Base-by-base conservation (phyloP, 2,888 invertebrate genomes). In the Melieria crassipennis region DNA sequence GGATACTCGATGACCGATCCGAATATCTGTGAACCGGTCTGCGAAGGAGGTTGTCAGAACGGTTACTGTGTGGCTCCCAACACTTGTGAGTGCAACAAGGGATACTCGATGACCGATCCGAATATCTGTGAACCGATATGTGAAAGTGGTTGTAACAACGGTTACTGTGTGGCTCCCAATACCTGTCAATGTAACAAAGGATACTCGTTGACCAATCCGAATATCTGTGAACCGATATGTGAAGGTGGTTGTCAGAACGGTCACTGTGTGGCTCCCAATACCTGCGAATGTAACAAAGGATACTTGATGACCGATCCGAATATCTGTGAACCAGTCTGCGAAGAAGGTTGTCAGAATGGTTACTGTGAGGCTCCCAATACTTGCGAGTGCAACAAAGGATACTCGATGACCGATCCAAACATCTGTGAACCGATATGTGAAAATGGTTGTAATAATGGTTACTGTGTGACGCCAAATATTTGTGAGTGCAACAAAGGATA, bases 1-100 rank as follows among this genome's bases (percentile, higher is more conserved):
- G 78, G 78, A 1, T 70, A 5, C 42, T 87, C 69, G 45, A 50
- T 52, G 43, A 61, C 56, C 0, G 55, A 42, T 0, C 5, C 42
- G 4, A 73, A 69, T 42, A 65, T 60, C 5, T 77, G 77, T 58
- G 68, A 71, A 46, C 70, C 76, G 4, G 75, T 81, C 64, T 87
- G 87, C 71, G 58, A 56, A 6, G 58, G 45, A 1, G 92, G 91
- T 0, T 93, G 93, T 78, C 85, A 86, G 0, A 93, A 93, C 79
- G 93, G 92, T 0, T 85, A 88, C 5, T 93, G 93, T 76, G 89
- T 91, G 0, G 89, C 89, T 0, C 93, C 93, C 0, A 90, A 91
- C 82, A 88, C 89, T 77, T 93, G 93, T 78, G 88, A 91, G 62
- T 93, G 93, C 77, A 90, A 91, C 75, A 84, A 87, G 5, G 93